Evolutionary conservation across 1,140 invertebrate species (phyloP).

Genomic region (Ceratitis capitata): DNA sequence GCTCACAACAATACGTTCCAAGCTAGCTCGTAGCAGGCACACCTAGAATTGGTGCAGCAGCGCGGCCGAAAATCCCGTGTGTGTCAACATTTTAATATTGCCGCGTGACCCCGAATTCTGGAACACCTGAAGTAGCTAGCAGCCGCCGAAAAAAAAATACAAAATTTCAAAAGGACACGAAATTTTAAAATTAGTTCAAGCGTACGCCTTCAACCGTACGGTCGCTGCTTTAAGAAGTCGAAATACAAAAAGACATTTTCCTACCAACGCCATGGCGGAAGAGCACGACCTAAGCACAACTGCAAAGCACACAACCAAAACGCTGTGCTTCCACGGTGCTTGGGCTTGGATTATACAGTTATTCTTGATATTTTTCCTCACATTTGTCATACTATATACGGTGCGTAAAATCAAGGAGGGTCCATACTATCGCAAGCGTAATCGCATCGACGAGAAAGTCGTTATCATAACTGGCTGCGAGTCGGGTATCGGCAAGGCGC

Average conservation of each 20-base stretch:
- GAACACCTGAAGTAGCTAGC: too few relatives aligned
- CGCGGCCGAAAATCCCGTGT: too few relatives aligned
- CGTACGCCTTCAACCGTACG: not conserved
- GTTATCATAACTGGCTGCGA: constrained; percentile 78
- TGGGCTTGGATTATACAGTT: constrained; percentile 58
- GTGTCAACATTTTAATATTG: too few relatives aligned
- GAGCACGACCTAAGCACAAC: not conserved
- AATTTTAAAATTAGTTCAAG: not conserved
- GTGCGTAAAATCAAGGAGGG: constrained; percentile 57
- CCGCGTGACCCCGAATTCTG: too few relatives aligned
- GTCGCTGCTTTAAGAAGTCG: not conserved
- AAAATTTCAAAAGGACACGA: not conserved
- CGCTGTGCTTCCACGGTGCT: constrained; percentile 56
- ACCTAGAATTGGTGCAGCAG: too few relatives aligned
- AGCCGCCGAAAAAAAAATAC: not conserved
- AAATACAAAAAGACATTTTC: not conserved
- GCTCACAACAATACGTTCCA: too few relatives aligned
- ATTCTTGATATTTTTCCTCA: constrained; percentile 47
- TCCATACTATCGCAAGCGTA: constrained; percentile 55
- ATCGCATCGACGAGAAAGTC: constrained; percentile 63
- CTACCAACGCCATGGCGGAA: not conserved
- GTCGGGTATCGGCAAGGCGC: constrained; percentile 90
- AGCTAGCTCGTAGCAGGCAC: too few relatives aligned
- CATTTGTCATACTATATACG: constrained; percentile 52
- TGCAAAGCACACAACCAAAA: constrained; percentile 36